These are phyloP conservation scores for Listrodromus nycthemerus DNA, from an alignment of 2,888 invertebrate species.

Conservation along the genomic window DNA sequence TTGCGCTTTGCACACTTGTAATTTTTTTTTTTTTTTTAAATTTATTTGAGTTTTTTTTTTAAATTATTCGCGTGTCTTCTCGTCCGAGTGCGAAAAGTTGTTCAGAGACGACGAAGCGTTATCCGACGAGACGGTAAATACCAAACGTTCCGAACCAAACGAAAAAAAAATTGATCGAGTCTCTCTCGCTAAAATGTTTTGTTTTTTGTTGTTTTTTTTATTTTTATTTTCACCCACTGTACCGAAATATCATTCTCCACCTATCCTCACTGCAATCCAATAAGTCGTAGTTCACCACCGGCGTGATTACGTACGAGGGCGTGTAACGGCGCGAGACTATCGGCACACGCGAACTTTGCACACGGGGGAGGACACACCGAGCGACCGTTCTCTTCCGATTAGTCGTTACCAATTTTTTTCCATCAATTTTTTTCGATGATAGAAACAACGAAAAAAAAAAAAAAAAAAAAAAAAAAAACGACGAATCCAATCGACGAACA, in stretches of 20 bases:
- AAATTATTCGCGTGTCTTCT: background rate
- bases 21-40: background rate
- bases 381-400: background rate
- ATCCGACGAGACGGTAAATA: constrained; percentile 10
- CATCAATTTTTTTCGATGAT: background rate
- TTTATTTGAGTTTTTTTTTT: background rate
- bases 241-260: constrained; percentile 58
- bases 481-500: background rate
- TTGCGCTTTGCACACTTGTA: constrained; percentile 36
- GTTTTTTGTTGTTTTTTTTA: background rate
- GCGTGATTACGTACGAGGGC: constrained; percentile 1
- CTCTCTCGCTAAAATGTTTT: constrained; percentile 7
- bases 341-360: constrained; percentile 53
- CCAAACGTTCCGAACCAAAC: background rate
- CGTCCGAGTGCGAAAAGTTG: constrained; percentile 1
- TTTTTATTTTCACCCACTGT: constrained; percentile 30
- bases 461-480: background rate
- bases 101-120: constrained; percentile 34
- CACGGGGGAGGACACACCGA: constrained; percentile 30
- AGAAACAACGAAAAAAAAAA: no score
- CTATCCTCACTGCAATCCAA: constrained; percentile 71
- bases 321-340: constrained; percentile 31
- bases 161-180: background rate
- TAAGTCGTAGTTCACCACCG: constrained; percentile 54
- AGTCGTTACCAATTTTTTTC: background rate